Evolutionary conservation across 2,113 vertebrate species (phyloP), one percentile per base, ranked within the genome.

Genomic region (Columbina picui): DNA sequence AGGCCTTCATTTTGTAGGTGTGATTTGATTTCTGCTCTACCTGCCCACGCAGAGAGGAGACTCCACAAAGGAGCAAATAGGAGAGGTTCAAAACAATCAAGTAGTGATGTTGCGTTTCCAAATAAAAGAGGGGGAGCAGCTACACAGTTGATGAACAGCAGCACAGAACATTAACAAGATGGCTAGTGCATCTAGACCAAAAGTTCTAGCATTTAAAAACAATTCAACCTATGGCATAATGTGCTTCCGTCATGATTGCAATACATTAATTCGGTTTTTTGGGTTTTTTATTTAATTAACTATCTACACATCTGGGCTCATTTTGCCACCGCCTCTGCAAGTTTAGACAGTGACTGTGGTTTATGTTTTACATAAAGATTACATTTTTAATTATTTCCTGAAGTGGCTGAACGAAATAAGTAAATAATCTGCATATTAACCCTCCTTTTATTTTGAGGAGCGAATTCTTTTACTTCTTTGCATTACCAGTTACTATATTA

Each of bases 71-170:
- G 21, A 75, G 34, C 60, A 68, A 81, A 41, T 9, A 36, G n/a
- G 49, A 74, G 52, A 79, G 4, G 36, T 49, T 87, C 13, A 36
- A 67, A 55, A 30, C 74, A 70, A 67, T 71, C 64, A 29, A 5
- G 34, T n/a, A 10, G 36, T 0, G 0, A 55, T 8, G 1, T 19
- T 74, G 17, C 34, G 20, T 70, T 89, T 67, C 69, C 56, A 60
- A 52, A 60, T 36, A 53, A 68, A 87, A 84, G 87, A 56, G 18
- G 6, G n/a, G 70, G 47, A 45, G 57, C 65, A 75, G 56, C 56
- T 52, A 21, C 36, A 18, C 20, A 43, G 41, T 6, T 50, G 71
- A 55, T 39, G 6, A 23, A 11, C 13, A 43, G 34, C 32, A 81
- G 29, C 52, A 53, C 4, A 47, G n/a, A 70, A 32, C 5, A 6